Evolutionary conservation across 2,113 vertebrate species (phyloP).

Genomic region (Phrynocephalus versicolor): DNA sequence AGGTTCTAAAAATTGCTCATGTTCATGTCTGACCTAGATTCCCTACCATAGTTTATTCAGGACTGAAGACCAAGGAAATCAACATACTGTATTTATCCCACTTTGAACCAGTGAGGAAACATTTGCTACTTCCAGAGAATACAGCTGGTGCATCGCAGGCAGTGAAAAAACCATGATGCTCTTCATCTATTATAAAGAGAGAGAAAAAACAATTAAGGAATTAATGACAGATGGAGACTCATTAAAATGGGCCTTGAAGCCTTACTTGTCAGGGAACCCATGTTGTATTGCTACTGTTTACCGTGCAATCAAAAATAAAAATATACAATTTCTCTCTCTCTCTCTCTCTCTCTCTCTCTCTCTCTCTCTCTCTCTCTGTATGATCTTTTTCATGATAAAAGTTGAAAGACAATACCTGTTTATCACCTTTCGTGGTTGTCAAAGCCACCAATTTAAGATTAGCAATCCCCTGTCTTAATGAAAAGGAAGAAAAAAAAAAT

Average conservation of each 20-base stretch:
- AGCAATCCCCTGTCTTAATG: constrained; percentile 82
- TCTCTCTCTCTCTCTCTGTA: no score
- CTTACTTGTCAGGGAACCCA: no score
- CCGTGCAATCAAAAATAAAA: background rate
- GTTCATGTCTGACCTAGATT: no score
- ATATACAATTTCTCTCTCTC: no score
- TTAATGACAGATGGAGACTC: no score
- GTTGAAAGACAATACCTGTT: constrained; percentile 74
- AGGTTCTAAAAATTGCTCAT: background rate
- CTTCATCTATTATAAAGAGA: constrained; percentile 75
- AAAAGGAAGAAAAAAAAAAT: constrained; percentile 29
- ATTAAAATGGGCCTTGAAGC: background rate
- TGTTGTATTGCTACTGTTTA: background rate
- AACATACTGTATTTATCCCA: constrained; percentile 85
- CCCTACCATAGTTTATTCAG: background rate
- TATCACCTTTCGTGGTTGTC: constrained; percentile 71
- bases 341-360: no score
- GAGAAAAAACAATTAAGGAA: background rate
- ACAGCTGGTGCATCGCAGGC: constrained; percentile 84
- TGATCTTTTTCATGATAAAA: background rate
- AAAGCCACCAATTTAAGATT: constrained; percentile 87
- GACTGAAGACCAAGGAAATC: background rate
- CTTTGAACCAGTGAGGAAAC: constrained; percentile 86
- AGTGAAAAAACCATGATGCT: constrained; percentile 85
- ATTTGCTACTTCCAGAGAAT: constrained; percentile 86